Conservation (phyloP, 2,797 vertebrate genomes). For the Hephaestus fuliginosus region DNA sequence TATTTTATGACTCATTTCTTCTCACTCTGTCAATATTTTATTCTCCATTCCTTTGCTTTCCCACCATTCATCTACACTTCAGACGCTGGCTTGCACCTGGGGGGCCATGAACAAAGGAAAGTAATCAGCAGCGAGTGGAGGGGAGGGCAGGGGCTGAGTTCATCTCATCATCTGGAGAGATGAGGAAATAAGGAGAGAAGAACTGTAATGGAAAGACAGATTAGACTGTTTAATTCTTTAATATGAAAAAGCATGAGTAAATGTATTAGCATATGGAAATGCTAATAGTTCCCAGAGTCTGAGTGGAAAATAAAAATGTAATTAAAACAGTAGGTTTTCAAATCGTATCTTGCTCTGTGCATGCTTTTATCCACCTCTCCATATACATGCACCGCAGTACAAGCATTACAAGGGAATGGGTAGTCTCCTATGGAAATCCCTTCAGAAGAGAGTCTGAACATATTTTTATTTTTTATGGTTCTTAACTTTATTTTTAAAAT, state of each 20-base stretch:
- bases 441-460: not conserved
- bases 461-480: not conserved
- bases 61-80: slow-evolving; percentile 69
- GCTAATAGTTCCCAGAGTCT: slow-evolving; percentile 39
- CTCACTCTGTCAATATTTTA: slow-evolving; percentile 73
- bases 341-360: not conserved
- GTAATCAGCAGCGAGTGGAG: slow-evolving; percentile 62
- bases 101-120: slow-evolving; percentile 72
- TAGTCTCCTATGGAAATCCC: not conserved
- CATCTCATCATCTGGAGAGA: slow-evolving; percentile 48
- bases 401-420: slow-evolving; percentile 9
- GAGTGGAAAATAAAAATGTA: slow-evolving; percentile 21
- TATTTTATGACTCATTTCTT: slow-evolving; percentile 65
- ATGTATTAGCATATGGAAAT: slow-evolving; percentile 29
- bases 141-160: slow-evolving; percentile 37
- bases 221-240: slow-evolving; percentile 56
- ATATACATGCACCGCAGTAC: not conserved
- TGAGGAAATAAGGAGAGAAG: not conserved
- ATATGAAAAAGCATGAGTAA: slow-evolving; percentile 31
- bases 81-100: slow-evolving; percentile 61
- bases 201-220: slow-evolving; percentile 45
- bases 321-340: slow-evolving; percentile 20
- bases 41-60: slow-evolving; percentile 42
- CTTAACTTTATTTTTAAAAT: not conserved
- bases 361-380: not conserved